Evolutionary conservation across 2,113 vertebrate species (phyloP), one percentile per base, ranked within the genome.

Genomic region (Gnathonemus longibarbis): DNA sequence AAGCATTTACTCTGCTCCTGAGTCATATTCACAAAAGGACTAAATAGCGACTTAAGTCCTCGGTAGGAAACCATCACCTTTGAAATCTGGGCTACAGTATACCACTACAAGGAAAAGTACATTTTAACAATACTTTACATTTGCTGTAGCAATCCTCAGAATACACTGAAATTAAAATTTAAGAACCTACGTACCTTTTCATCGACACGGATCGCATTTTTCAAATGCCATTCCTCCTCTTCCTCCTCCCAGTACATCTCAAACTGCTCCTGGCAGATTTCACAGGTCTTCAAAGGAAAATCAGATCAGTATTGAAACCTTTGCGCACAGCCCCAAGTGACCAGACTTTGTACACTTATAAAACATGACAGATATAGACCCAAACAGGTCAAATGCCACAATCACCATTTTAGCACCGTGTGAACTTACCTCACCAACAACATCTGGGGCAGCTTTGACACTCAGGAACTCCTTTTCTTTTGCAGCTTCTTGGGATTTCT

Each of bases 231-330:
- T 91, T 99, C 98, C 90, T 99, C 98, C 92, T 99, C 98, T 6
- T 99, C 98, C 93, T 99, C 98, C 93, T 99, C 98, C 98, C 98
- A 99, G 89, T 99, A 99, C 84, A 98, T 98, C 95, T 99, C 98
- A 95, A 99, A 99, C 46, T 97, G 95, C 92, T 99, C 98, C 94
- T 98, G 98, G 90, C 98, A 99, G 93, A 99, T 99, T 93, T 99
- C 98, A 95, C 98, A 99, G 24, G 94, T 95, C 98, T 99, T 93
- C 24, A 80, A 21, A 21, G 10, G 35, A 24, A 35, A 66, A 88
- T 11, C 11, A 13, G 0, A 50, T 42, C 7, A 45, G 5, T 49
- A 39, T 7, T 17, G 66, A 17, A 85, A 42, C 53, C 56, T 0
- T 17, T 70, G 19, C 1, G 31, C 31, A 31, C 13, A 52, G 52